A percentile compares a stretch with the other conserved stretches of the same genome.
Conservation (phyloP, 1,140 invertebrate species). For the Pseudachorutes palmiensis region DNA sequence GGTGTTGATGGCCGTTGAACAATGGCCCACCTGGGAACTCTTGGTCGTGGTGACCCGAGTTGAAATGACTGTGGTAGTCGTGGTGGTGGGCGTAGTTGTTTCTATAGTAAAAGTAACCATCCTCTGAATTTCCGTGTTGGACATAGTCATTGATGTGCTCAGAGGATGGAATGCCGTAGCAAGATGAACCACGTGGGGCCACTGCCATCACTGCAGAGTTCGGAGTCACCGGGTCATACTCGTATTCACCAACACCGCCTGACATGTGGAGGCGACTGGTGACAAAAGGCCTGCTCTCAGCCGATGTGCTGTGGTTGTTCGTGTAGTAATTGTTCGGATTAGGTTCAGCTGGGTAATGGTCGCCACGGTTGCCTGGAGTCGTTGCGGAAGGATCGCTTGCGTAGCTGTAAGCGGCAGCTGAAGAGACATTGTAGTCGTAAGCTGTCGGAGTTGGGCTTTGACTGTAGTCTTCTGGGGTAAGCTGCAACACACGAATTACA, state of each 20-base stretch:
- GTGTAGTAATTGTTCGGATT: background rate
- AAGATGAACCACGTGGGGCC: conserved; percentile 35
- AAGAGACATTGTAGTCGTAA: conserved; percentile 25
- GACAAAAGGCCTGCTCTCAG: background rate
- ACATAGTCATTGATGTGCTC: conserved; percentile 8
- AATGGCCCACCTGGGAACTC: background rate
- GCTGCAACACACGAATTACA: background rate
- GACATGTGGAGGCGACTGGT: background rate
- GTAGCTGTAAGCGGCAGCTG: conserved; percentile 23
- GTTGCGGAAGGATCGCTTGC: background rate
- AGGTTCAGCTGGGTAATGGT: background rate
- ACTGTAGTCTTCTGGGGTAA: conserved; percentile 31
- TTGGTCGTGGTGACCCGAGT: background rate
- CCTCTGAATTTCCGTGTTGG: conserved; percentile 13
- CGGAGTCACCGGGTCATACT: background rate
- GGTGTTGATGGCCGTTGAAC: background rate
- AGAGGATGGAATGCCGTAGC: background rate
- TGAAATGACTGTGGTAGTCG: conserved; percentile 15
- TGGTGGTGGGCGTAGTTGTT: background rate
- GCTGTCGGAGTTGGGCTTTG: conserved; percentile 31
- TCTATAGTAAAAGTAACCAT: background rate
- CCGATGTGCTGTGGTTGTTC: background rate
- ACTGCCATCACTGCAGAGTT: conserved; percentile 21
- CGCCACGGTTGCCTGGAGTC: no score
- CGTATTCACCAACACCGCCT: background rate